Evolutionary conservation across 2,888 invertebrate species (phyloP).

Genomic region (Idaea biselata): DNA sequence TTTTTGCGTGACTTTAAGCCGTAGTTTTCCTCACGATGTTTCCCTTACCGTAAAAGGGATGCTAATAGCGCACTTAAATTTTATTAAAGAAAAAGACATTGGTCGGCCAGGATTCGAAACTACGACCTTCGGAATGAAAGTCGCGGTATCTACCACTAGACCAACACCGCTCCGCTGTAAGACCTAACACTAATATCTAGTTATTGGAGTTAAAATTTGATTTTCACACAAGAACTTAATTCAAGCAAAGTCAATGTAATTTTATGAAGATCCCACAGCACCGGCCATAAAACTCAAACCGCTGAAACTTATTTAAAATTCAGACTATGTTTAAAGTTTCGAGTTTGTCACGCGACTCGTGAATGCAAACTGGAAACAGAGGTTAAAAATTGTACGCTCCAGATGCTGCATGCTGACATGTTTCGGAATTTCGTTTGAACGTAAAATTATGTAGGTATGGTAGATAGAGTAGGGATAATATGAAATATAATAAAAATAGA

Average conservation of each 20-base stretch:
- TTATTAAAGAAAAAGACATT: too few species aligned
- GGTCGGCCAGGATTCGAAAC: too few species aligned
- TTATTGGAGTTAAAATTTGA: background rate
- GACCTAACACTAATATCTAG: background rate
- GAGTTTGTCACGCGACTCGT: background rate
- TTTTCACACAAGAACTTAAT: background rate
- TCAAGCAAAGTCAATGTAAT: background rate
- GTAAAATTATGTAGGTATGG: background rate
- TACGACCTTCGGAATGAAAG: too few species aligned
- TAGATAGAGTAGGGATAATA: too few species aligned
- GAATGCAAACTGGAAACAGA: background rate
- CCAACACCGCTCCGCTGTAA: too few species aligned
- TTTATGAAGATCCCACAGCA: slow-evolving; percentile 21
- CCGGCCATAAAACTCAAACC: slow-evolving; percentile 31
- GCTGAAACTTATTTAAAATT: slow-evolving; percentile 36
- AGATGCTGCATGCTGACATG: background rate
- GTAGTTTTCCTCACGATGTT: too few species aligned
- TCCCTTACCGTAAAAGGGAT: too few species aligned
- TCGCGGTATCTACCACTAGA: too few species aligned
- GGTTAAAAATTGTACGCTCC: background rate
- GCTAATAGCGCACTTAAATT: too few species aligned
- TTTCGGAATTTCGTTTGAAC: background rate
- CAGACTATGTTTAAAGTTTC: slow-evolving; percentile 33
- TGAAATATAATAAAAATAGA: too few species aligned
- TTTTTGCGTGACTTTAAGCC: too few species aligned